Conservation (phyloP, 2,113 vertebrate species). For the Rhabdomys dilectus region DNA sequence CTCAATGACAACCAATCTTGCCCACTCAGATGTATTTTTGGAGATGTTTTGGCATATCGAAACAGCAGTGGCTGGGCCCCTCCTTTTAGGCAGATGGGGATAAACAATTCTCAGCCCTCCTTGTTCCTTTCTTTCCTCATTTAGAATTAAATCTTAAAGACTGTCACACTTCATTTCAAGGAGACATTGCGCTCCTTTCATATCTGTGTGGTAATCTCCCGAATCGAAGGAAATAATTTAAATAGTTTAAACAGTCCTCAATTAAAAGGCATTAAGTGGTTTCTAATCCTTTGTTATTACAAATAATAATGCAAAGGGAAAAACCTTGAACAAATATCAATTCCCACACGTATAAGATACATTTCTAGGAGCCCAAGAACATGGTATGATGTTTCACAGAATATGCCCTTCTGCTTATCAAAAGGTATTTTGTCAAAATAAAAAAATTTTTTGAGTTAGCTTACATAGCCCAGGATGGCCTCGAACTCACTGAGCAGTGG, state of each 20-base stretch:
- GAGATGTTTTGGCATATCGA: background rate
- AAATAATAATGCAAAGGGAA: background rate
- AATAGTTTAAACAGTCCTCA: slow-evolving; percentile 42
- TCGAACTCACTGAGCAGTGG: background rate
- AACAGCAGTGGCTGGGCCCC: background rate
- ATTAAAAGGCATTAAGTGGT: slow-evolving; percentile 29
- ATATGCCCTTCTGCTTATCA: background rate
- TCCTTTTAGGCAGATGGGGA: background rate
- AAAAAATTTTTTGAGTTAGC: background rate
- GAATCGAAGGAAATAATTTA: slow-evolving; percentile 41
- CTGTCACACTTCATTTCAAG: background rate
- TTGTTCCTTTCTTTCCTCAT: background rate
- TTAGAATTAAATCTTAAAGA: slow-evolving; percentile 30
- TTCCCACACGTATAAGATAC: background rate
- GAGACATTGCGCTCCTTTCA: background rate
- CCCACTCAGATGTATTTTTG: slow-evolving; percentile 16
- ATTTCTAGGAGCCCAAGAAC: background rate
- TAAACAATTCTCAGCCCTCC: background rate
- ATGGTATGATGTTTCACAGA: background rate
- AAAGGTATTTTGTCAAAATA: background rate
- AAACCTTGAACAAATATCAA: slow-evolving; percentile 5
- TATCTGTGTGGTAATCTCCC: slow-evolving; percentile 28
- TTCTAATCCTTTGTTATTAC: slow-evolving; percentile 42
- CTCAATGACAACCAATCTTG: slow-evolving; percentile 35
- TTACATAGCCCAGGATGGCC: background rate